Conservation (phyloP, 2,888 invertebrate genomes). For the Charanyca ferruginea region DNA sequence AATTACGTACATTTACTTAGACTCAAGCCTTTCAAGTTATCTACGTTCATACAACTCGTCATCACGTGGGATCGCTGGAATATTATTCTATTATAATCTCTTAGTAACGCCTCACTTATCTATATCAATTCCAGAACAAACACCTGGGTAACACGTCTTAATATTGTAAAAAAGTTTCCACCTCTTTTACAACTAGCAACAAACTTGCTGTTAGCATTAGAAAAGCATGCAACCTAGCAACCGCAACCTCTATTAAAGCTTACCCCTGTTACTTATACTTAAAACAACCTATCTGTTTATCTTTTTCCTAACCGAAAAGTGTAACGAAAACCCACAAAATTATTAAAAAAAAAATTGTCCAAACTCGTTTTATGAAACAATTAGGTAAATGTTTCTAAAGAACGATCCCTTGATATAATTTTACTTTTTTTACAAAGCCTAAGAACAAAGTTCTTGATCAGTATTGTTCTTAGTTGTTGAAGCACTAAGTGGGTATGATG, state of each 20-base stretch:
- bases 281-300: neutral
- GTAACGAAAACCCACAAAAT: conserved; percentile 7
- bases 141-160: neutral
- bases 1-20: neutral
- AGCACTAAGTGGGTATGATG: conserved; percentile 50
- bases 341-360: conserved; percentile 1
- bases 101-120: neutral
- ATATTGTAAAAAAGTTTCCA: too few species aligned
- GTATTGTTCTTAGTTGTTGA: conserved; percentile 54
- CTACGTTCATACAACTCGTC: neutral
- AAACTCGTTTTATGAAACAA: conserved; percentile 32
- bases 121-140: too few species aligned
- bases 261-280: neutral
- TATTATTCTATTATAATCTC: neutral
- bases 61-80: neutral
- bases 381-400: conserved; percentile 36
- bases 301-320: neutral
- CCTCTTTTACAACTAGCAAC: too few species aligned
- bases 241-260: too few species aligned
- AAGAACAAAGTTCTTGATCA: conserved; percentile 45
- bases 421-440: conserved; percentile 39
- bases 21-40: too few species aligned
- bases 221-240: too few species aligned
- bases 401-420: conserved; percentile 43
- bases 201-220: too few species aligned